Evolutionary conservation across 2,888 invertebrate species (phyloP).

Genomic region (Tenthredo distinguenda): DNA sequence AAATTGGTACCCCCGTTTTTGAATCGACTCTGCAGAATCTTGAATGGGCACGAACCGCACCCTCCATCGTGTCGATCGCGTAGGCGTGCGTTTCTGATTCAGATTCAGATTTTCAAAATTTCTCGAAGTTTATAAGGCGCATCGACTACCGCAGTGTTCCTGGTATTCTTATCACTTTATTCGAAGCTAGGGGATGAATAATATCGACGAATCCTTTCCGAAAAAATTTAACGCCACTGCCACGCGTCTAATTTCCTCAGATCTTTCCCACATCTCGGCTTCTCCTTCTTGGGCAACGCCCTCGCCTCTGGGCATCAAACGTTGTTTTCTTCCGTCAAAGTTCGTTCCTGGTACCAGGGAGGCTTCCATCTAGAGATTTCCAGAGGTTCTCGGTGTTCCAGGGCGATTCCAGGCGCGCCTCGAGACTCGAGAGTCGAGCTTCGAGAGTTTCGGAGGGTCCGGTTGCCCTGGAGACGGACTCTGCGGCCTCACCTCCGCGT

Average conservation of each 20-base stretch:
- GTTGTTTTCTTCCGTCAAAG: conserved; percentile 67
- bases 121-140: neutral
- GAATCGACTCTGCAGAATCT: conserved; percentile 32
- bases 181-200: neutral
- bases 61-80: neutral
- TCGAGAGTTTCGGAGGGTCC: conserved; percentile 63
- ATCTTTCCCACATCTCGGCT: conserved; percentile 49
- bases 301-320: conserved; percentile 64
- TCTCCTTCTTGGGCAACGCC: conserved; percentile 55
- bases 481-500: conserved; percentile 53
- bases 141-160: neutral
- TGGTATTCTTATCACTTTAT: neutral
- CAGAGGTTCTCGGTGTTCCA: conserved; percentile 19
- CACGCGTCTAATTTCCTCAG: conserved; percentile 20
- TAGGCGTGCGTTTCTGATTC: conserved; percentile 33
- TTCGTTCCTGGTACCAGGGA: conserved; percentile 71
- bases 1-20: conserved; percentile 6
- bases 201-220: neutral
- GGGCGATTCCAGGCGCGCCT: conserved; percentile 8
- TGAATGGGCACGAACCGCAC: conserved; percentile 7
- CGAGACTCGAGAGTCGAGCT: conserved; percentile 40
- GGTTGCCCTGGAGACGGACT: conserved; percentile 72
- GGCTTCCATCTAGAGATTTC: conserved; percentile 62
- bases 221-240: neutral
- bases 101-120: neutral